Conservation (phyloP, 2,797 vertebrate genomes). For the Hipposideros larvatus region DNA sequence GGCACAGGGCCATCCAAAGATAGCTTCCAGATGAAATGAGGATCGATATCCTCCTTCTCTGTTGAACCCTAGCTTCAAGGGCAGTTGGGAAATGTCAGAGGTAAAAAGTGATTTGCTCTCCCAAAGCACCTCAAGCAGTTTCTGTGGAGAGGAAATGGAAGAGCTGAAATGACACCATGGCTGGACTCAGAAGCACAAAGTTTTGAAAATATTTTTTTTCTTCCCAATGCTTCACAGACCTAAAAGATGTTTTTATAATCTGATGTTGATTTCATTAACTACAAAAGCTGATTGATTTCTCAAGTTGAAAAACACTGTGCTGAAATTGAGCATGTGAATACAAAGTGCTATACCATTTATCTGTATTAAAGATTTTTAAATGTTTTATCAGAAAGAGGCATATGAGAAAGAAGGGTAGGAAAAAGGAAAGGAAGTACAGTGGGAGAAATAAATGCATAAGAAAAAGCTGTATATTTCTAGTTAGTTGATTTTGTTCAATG, state of each 20-base stretch:
- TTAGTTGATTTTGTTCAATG: neutral
- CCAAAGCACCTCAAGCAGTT: neutral
- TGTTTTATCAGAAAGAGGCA: neutral
- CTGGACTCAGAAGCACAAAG: neutral
- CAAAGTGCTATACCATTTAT: neutral
- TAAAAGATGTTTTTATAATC: neutral
- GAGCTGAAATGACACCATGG: rapidly evolving
- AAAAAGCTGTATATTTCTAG: neutral
- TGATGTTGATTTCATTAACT: slow-evolving; percentile 67
- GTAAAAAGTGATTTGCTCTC: neutral
- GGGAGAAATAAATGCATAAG: neutral
- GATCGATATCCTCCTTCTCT: neutral
- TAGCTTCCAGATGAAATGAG: neutral
- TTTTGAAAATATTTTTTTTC: neutral
- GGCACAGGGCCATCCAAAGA: neutral
- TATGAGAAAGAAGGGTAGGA: neutral
- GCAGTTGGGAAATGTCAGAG: neutral
- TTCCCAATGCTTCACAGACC: neutral
- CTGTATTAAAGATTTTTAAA: neutral
- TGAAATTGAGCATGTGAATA: neutral
- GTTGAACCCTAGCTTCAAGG: neutral
- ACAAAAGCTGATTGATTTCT: slow-evolving; percentile 59
- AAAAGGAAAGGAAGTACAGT: neutral
- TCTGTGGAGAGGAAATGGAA: neutral
- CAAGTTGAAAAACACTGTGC: neutral